These are phyloP conservation scores for Megalops atlanticus DNA, from an alignment of 2,113 vertebrate genomes.

Conservation along the genomic window DNA sequence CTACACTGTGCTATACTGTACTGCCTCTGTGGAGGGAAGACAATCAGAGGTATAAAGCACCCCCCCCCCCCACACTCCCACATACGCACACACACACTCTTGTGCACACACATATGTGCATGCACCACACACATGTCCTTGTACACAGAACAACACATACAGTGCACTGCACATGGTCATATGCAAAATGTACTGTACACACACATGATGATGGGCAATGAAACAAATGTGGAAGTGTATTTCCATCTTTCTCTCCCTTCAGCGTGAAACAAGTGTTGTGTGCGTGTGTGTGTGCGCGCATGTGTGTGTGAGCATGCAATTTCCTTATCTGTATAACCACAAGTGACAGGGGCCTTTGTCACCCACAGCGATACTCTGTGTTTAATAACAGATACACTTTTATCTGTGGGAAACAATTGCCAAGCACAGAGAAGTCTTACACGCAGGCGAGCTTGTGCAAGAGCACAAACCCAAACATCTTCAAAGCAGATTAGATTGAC, in stretches of 20 bases:
- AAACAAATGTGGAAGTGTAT: too few relatives aligned
- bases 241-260: background rate
- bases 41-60: slow-evolving; percentile 16
- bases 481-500: background rate
- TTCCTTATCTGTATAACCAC: slow-evolving; percentile 2
- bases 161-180: slow-evolving; percentile 14
- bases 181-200: too few relatives aligned
- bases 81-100: background rate
- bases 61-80: background rate
- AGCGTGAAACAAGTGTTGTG: background rate
- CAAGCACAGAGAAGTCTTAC: background rate
- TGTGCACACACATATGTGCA: background rate
- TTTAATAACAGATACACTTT: background rate
- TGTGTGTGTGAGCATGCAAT: background rate
- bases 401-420: background rate
- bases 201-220: too few relatives aligned
- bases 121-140: background rate
- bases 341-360: background rate
- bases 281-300: background rate
- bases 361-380: background rate
- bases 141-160: background rate
- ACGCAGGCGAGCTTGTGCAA: background rate
- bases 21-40: slow-evolving; percentile 6
- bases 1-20: background rate
- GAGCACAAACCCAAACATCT: background rate